Base-by-base conservation (phyloP, 2,113 vertebrate genomes). In the Spea multiplicata region DNA sequence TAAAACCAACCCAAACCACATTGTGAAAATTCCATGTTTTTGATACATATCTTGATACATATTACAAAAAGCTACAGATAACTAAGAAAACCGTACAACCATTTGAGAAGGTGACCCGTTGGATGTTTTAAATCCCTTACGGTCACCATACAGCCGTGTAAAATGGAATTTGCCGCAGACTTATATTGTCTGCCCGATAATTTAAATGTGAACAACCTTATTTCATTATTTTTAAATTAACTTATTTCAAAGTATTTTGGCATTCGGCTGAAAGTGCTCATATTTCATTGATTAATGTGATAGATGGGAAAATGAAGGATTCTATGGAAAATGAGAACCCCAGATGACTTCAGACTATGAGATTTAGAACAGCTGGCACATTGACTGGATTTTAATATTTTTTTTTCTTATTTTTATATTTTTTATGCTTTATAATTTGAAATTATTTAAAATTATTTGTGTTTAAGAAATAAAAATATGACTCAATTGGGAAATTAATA, bases 211-310 rank as follows among this genome's bases (percentile, higher is more conserved):
- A 77, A 77, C 75, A 70, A 68, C 61, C 67, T 70, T 67, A 77
- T 62, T 77, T 77, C 75, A 77, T 77, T 77, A 77, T 70, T 77
- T 71, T 68, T 68, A 71, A 77, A 77, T 77, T 77, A 77, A 77
- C 75, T 67, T 70, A 62, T 69, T 77, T 71, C 75, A 70, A 66
- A 61, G 55, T 77, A 70, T 55, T 50, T 70, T 77, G 53, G 75
- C 75, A 71, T 45, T 70, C 49, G 68, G 59, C 9, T 52, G 75
- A 69, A 77, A 70, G 55, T 77, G 66, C 70, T 55, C 75, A 30
- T 62, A 70, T 71, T 77, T 61, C 68, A 77, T 77, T 77, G 75
- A 77, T 77, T 70, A 69, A 67, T 62, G 67, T 70, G 67, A 77
- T 71, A 67, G 66, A 70, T 70, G 75, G 49, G 66, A 59, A 77